A percentile compares a stretch with the other conserved stretches of the same genome.
phyloP scores from a whole-genome alignment of 2,888 invertebrate genomes.

The Caenorhabditis sp. region DNA sequence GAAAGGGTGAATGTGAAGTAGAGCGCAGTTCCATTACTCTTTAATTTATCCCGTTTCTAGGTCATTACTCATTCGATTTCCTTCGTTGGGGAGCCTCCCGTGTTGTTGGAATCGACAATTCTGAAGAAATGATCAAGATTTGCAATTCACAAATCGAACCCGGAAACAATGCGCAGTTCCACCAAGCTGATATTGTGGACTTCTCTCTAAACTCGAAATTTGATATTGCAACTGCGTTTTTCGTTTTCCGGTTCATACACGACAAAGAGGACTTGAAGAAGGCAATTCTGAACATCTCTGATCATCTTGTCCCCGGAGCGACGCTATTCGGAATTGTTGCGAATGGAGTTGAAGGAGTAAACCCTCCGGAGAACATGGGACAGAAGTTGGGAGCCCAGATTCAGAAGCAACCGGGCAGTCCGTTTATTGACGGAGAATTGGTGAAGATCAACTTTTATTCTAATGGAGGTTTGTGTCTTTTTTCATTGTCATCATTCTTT shows the following conservation, averaged over 20 bases:
- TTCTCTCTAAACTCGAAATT: constrained; percentile 14
- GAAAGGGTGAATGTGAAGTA: no score
- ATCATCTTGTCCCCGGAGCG: constrained; percentile 32
- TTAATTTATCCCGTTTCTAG: constrained; percentile 51
- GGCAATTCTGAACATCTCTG: constrained; percentile 43
- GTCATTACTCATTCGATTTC: constrained; percentile 60
- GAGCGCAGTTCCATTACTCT: not conserved
- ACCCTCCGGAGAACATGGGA: constrained; percentile 41
- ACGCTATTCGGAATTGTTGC: constrained; percentile 45
- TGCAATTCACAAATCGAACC: constrained; percentile 22
- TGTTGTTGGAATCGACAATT: constrained; percentile 59
- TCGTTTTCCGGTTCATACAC: constrained; percentile 59
- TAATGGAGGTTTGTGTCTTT: constrained; percentile 28
- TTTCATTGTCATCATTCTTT: not conserved
- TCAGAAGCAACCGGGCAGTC: constrained; percentile 10
- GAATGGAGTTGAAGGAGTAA: constrained; percentile 56
- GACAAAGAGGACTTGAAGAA: constrained; percentile 29
- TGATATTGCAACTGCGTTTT: constrained; percentile 53
- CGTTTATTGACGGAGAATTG: constrained; percentile 57
- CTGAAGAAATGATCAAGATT: constrained; percentile 53
- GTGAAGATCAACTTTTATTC: constrained; percentile 53
- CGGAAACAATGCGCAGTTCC: not conserved
- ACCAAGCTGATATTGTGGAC: constrained; percentile 25
- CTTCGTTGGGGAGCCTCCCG: constrained; percentile 43
- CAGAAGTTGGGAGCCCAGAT: constrained; percentile 52